A percentile compares a stretch with the other conserved stretches of the same genome.
Evolutionary conservation across 2,888 invertebrate genomes (phyloP).

Genomic region (Agrotis ipsilon): DNA sequence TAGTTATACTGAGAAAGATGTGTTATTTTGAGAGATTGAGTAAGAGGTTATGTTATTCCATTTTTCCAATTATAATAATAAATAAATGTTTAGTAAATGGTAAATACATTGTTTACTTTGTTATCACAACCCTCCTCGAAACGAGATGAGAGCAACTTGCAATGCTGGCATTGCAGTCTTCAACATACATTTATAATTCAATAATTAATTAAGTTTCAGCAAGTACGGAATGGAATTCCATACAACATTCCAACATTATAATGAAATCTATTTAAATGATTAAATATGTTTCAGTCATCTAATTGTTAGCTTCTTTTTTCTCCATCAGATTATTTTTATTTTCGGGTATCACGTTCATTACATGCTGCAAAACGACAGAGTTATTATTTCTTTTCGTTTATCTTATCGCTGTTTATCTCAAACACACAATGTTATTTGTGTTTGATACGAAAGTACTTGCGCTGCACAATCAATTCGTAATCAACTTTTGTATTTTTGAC

Average conservation of each 20-base stretch:
- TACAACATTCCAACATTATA: neutral
- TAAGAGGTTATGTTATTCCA: constrained; percentile 73
- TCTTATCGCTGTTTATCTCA: constrained; percentile 44
- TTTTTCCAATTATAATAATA: constrained; percentile 75
- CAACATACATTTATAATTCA: neutral
- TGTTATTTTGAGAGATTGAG: constrained; percentile 50
- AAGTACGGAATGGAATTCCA: neutral
- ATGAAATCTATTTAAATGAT: neutral
- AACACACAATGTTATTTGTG: constrained; percentile 24
- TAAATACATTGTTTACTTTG: constrained; percentile 15
- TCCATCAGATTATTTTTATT: neutral
- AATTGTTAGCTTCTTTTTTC: neutral
- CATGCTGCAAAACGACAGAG: constrained; percentile 7
- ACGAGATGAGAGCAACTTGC: neutral
- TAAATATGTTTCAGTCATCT: too few species aligned
- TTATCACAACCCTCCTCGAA: neutral
- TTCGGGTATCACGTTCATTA: neutral
- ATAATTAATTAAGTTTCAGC: neutral
- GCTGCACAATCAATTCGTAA: constrained; percentile 16
- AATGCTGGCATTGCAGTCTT: neutral
- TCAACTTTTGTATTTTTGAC: constrained; percentile 22
- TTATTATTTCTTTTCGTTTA: constrained; percentile 27
- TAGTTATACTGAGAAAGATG: constrained; percentile 31
- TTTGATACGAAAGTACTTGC: constrained; percentile 10
- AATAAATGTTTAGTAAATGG: constrained; percentile 72